Evolutionary conservation across 2,888 invertebrate species (phyloP).

Genomic region (Coenonympha glycerion): DNA sequence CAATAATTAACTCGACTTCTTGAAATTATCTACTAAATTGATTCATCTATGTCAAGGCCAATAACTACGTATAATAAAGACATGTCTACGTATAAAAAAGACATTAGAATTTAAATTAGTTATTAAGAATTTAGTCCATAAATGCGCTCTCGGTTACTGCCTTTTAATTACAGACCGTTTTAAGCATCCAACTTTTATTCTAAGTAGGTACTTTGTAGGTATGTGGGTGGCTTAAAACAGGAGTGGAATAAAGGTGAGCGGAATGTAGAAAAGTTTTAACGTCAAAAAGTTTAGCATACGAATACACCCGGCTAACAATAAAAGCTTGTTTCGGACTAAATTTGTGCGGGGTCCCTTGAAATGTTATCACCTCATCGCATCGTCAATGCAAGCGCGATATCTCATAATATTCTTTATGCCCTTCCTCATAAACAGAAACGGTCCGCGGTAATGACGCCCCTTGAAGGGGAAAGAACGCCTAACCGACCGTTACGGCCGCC

Average conservation of each 20-base stretch:
- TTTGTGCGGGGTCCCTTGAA: slow-evolving; percentile 50
- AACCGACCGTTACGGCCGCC: slow-evolving; percentile 69
- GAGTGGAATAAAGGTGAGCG: background rate
- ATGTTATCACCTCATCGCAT: slow-evolving; percentile 70
- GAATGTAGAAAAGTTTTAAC: background rate
- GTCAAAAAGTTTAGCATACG: background rate
- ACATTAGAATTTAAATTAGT: background rate
- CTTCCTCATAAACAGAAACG: slow-evolving; percentile 72
- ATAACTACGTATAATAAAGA: background rate
- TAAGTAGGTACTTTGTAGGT: background rate
- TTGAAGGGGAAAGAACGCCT: slow-evolving; percentile 62
- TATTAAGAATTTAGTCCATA: background rate
- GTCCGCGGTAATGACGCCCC: slow-evolving; percentile 68
- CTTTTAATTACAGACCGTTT: background rate
- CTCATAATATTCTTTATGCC: slow-evolving; percentile 75
- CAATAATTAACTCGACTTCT: too few relatives aligned
- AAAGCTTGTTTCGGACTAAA: slow-evolving; percentile 57
- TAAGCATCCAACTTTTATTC: background rate
- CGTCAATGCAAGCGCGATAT: slow-evolving; percentile 66
- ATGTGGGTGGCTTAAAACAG: background rate
- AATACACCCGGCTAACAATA: slow-evolving; percentile 11
- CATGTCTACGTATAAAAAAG: background rate
- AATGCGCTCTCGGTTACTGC: background rate
- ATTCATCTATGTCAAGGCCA: background rate
- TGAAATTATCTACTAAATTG: too few relatives aligned